Percentiles rank a stretch among this genome's conserved stretches.
phyloP scores from a whole-genome alignment of 2,888 invertebrate genomes.

The Nasonia oneida region DNA sequence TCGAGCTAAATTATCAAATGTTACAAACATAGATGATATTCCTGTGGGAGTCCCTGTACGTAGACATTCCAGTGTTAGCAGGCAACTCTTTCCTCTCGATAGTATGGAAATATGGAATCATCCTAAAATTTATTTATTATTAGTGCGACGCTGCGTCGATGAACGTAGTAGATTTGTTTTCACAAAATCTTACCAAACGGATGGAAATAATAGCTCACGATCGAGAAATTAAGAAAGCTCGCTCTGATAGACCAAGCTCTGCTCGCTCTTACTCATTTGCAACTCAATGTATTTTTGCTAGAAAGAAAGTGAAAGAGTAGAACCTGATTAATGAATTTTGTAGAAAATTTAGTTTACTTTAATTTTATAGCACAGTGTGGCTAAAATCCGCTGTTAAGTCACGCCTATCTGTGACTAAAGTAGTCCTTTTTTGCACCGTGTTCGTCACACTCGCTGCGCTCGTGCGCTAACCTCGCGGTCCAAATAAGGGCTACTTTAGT shows the following conservation, averaged over 20 bases:
- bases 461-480: too few species aligned
- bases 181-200: conserved; percentile 83
- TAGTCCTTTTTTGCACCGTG: too few species aligned
- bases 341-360: conserved; percentile 36
- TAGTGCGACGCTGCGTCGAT: conserved; percentile 77
- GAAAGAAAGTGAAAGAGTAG: conserved; percentile 77
- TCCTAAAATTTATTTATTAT: conserved; percentile 60
- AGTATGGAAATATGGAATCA: conserved; percentile 58
- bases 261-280: conserved; percentile 77
- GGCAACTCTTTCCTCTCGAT: conserved; percentile 73
- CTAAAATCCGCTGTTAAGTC: too few species aligned
- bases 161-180: conserved; percentile 80
- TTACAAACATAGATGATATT: conserved; percentile 61
- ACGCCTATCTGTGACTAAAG: too few species aligned
- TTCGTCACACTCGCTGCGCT: too few species aligned
- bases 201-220: conserved; percentile 85
- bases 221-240: conserved; percentile 78
- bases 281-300: conserved; percentile 76
- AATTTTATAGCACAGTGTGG: conserved; percentile 19
- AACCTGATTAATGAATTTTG: conserved; percentile 67
- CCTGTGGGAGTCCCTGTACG: conserved; percentile 59
- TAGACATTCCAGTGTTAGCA: conserved; percentile 69
- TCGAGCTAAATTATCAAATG: conserved; percentile 43
- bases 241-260: conserved; percentile 74
- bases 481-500: too few species aligned